Percentiles rank a stretch among this genome's conserved stretches.
Conservation (phyloP, 2,113 vertebrate genomes). For the Eurypyga helias region DNA sequence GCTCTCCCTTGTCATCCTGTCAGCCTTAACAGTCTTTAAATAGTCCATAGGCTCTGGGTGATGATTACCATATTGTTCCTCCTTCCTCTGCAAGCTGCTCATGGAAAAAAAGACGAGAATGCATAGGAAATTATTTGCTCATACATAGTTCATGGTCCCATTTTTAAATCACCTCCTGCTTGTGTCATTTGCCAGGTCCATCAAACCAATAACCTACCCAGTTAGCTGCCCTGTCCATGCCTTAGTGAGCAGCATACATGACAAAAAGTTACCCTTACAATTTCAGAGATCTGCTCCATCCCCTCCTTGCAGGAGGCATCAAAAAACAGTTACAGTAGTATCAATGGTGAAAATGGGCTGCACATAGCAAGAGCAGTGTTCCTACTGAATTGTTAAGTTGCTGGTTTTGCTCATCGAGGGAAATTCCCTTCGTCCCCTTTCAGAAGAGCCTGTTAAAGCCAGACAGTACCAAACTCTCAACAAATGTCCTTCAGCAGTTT, state of each 20-base stretch:
- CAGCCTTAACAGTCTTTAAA: not conserved
- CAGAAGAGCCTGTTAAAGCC: not conserved
- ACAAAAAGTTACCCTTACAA: rapidly evolving
- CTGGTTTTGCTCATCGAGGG: not conserved
- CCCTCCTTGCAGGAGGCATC: not conserved
- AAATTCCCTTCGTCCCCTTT: conserved; percentile 6
- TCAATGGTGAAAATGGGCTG: not conserved
- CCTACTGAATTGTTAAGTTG: not conserved
- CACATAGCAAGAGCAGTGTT: not conserved
- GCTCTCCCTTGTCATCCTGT: not conserved
- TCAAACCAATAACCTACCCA: not conserved
- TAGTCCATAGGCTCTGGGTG: not conserved
- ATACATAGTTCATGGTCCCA: not conserved
- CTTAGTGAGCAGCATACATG: not conserved
- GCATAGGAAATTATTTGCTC: not conserved
- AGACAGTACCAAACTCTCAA: not conserved
- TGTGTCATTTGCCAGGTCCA: not conserved
- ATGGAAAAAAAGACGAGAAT: not conserved
- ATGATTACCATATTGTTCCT: not conserved
- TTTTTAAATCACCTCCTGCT: not conserved
- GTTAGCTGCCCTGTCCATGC: not conserved
- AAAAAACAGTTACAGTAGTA: not conserved
- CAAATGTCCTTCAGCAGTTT: not conserved
- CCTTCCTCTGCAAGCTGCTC: not conserved
- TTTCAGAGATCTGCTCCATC: not conserved